phyloP scores from a whole-genome alignment of 2,113 vertebrate genomes.

The Cheirogaleus medius region DNA sequence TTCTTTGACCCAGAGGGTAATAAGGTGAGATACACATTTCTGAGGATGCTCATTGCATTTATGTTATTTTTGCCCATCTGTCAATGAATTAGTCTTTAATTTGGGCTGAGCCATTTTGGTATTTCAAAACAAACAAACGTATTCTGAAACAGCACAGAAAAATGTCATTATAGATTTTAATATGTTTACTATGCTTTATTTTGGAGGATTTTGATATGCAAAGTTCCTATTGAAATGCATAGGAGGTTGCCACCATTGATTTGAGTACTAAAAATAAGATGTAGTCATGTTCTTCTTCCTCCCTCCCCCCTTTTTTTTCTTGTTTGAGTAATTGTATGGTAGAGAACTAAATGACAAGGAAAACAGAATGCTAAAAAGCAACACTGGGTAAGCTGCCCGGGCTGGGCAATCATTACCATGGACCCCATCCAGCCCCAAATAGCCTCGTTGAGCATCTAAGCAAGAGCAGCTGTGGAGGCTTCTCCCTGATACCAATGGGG shows the following conservation, averaged over 20 bases:
- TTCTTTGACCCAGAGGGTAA: conserved; percentile 44
- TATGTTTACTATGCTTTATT: conserved; percentile 78
- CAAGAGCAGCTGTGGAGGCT: conserved; percentile 55
- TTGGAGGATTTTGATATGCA: conserved; percentile 69
- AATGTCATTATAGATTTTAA: conserved; percentile 70
- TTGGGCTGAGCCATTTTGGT: conserved; percentile 73
- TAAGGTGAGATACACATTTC: conserved; percentile 43
- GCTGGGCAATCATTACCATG: conserved; percentile 58
- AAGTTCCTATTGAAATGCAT: conserved; percentile 70
- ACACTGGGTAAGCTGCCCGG: conserved; percentile 54
- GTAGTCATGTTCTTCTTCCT: conserved; percentile 44
- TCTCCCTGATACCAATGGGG: conserved; percentile 40
- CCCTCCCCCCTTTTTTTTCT: not conserved
- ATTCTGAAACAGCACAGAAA: conserved; percentile 66
- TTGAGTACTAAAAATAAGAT: conserved; percentile 78
- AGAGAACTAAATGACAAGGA: conserved; percentile 72
- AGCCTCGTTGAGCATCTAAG: conserved; percentile 48
- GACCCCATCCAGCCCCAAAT: conserved; percentile 69
- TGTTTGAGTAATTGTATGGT: conserved; percentile 76
- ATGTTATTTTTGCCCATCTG: conserved; percentile 68
- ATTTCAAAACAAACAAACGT: conserved; percentile 78
- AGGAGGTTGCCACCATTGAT: conserved; percentile 58
- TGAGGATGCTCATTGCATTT: not conserved
- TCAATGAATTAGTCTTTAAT: conserved; percentile 74
- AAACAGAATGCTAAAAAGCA: conserved; percentile 74